Percentiles rank a stretch among this genome's conserved stretches.
Conservation (phyloP, 2,113 vertebrate species). For the Ciconia maguari region DNA sequence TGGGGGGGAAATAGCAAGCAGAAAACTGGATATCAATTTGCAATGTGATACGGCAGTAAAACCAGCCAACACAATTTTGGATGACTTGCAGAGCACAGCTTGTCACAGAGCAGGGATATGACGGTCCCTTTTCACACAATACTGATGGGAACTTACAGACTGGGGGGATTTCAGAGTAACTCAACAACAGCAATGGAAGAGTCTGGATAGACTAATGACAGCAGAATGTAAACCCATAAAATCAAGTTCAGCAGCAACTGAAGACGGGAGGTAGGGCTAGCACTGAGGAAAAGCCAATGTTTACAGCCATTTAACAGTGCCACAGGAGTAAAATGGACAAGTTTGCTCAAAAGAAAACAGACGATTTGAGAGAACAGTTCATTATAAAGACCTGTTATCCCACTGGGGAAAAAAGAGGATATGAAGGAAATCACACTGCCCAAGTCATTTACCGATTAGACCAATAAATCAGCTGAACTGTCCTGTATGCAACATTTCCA, state of each 20-base stretch:
- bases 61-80: neutral
- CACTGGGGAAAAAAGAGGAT: neutral
- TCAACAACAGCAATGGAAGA: neutral
- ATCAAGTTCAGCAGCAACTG: neutral
- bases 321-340: neutral
- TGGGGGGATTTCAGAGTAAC: neutral
- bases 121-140: neutral
- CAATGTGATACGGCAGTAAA: neutral
- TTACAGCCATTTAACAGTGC: neutral
- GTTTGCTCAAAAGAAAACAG: neutral
- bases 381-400: neutral
- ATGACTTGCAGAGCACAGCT: neutral
- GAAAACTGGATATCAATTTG: neutral
- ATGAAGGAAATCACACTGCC: neutral
- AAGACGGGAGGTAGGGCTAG: neutral
- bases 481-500: neutral
- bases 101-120: neutral
- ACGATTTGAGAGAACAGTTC: neutral
- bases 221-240: neutral
- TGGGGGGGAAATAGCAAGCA: neutral
- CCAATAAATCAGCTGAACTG: neutral
- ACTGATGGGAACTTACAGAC: neutral
- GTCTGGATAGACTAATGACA: neutral
- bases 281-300: neutral
- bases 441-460: neutral